phyloP scores from a whole-genome alignment of 2,113 vertebrate genomes.

The Protobothrops flavoviridis region DNA sequence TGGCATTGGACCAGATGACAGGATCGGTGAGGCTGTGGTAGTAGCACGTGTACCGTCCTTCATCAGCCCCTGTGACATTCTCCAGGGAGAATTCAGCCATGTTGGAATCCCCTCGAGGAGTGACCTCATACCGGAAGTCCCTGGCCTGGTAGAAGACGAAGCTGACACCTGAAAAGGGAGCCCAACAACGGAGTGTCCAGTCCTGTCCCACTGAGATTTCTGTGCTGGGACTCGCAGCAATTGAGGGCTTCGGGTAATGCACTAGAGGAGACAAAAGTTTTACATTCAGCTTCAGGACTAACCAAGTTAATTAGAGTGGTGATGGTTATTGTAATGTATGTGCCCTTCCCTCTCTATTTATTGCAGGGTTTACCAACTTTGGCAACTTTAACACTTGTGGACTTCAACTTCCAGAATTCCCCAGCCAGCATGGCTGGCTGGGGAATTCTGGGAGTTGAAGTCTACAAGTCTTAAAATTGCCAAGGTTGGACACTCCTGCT shows the following conservation, averaged over 20 bases:
- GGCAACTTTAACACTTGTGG: background rate
- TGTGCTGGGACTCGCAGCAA: background rate
- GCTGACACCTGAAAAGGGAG: background rate
- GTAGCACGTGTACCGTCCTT: conserved; percentile 27
- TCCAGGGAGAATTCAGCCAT: conserved; percentile 8
- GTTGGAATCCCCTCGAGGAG: background rate
- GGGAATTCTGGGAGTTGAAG: background rate
- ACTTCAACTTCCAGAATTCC: background rate
- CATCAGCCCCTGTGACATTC: background rate
- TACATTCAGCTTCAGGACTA: background rate
- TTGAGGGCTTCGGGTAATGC: background rate
- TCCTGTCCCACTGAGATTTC: background rate
- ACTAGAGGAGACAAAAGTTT: background rate
- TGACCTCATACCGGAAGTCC: conserved; percentile 14
- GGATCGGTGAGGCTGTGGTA: conserved; percentile 24
- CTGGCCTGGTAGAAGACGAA: conserved; percentile 30
- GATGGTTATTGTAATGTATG: background rate
- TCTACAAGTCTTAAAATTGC: background rate
- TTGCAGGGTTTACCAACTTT: background rate
- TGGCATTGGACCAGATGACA: conserved; percentile 30
- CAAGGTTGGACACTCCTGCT: background rate
- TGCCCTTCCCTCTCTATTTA: background rate
- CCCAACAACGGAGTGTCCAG: conserved; percentile 17
- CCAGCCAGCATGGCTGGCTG: background rate
- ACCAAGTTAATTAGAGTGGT: background rate